Conservation (phyloP, 2,113 vertebrate genomes). For the Amazona guildingii region DNA sequence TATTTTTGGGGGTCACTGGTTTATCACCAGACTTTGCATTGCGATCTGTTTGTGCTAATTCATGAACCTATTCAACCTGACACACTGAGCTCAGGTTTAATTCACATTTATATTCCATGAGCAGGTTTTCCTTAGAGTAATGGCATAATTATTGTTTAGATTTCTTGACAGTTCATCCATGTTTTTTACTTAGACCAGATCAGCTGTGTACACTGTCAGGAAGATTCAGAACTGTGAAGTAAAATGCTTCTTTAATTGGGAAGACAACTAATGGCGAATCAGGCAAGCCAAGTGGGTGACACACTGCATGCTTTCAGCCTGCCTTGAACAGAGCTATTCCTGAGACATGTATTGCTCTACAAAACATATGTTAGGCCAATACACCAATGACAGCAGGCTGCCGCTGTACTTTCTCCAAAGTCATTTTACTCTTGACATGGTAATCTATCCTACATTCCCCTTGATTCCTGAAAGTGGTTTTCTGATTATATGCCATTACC, state of each 20-base stretch:
- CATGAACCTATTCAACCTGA: background rate
- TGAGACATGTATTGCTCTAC: background rate
- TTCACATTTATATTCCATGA: background rate
- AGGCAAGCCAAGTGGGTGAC: background rate
- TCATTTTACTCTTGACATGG: background rate
- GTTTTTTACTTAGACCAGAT: background rate
- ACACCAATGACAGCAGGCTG: background rate
- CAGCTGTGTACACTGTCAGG: background rate
- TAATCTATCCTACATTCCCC: background rate
- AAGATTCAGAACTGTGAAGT: background rate
- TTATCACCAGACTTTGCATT: background rate
- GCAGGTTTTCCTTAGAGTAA: background rate
- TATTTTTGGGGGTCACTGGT: background rate
- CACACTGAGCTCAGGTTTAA: background rate
- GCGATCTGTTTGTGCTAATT: background rate
- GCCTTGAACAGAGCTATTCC: background rate
- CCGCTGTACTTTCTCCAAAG: background rate
- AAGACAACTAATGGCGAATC: background rate
- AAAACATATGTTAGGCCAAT: background rate
- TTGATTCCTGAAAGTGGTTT: background rate
- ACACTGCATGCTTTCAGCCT: background rate
- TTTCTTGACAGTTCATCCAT: background rate
- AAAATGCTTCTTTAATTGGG: background rate
- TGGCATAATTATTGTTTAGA: background rate
- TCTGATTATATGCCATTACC: background rate